Evolutionary conservation across 1,140 invertebrate species (phyloP).

Genomic region (Brachionus manjavacas): DNA sequence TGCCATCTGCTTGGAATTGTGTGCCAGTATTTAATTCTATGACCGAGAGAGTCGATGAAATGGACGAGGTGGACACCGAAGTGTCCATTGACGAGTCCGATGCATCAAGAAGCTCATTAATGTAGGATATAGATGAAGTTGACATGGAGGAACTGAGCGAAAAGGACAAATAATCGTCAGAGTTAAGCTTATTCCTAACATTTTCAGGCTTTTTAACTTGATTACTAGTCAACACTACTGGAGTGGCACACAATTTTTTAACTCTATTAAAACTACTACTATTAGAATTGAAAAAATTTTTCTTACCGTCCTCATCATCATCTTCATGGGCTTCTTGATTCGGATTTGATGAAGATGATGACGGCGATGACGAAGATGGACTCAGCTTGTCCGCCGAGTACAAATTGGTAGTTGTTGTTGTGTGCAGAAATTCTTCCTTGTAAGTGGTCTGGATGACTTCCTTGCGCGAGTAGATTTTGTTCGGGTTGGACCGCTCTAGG

Average conservation of each 20-base stretch:
- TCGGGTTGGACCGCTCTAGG: neutral
- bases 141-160: slow-evolving; percentile 17
- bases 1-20: neutral
- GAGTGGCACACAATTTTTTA: neutral
- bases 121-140: slow-evolving; percentile 9
- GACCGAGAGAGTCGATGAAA: neutral
- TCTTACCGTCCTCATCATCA: slow-evolving; percentile 31
- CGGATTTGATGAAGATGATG: neutral
- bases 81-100: neutral
- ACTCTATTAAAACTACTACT: slow-evolving; percentile 29
- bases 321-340: neutral
- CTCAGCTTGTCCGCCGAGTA: neutral
- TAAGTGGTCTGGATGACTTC: slow-evolving; percentile 33
- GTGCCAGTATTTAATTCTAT: neutral
- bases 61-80: neutral
- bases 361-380: neutral
- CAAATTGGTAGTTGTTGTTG: slow-evolving; percentile 12
- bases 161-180: slow-evolving; percentile 13
- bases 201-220: neutral
- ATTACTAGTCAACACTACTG: neutral
- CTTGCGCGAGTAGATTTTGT: slow-evolving; percentile 38
- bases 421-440: slow-evolving; percentile 35
- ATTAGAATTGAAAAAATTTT: slow-evolving; percentile 16
- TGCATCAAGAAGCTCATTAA: neutral
- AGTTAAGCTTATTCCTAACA: neutral